Evolutionary conservation across 1,140 invertebrate genomes (phyloP).

Genomic region (Tetranychus cinnabarinus): DNA sequence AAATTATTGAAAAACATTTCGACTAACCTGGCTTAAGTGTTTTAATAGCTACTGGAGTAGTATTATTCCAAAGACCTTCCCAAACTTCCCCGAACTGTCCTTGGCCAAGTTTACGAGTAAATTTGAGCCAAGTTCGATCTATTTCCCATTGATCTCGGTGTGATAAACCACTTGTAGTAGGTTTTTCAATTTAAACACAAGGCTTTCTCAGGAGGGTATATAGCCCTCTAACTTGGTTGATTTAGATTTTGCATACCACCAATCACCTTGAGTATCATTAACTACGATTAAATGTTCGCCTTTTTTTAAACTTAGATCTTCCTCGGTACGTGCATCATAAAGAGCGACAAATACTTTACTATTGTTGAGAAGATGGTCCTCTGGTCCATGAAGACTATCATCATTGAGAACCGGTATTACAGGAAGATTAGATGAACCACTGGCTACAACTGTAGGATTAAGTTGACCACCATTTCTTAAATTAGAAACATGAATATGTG

Average conservation of each 20-base stretch:
- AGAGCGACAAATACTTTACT: slow-evolving; percentile 62
- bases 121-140: slow-evolving; percentile 75
- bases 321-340: slow-evolving; percentile 92
- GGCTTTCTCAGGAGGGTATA: slow-evolving; percentile 90
- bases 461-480: background rate
- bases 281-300: slow-evolving; percentile 94
- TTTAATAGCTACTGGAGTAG: slow-evolving; percentile 93
- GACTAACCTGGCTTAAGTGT: slow-evolving; percentile 66
- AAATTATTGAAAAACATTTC: too few relatives aligned
- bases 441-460: background rate
- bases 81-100: slow-evolving; percentile 98
- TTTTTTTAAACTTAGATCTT: slow-evolving; percentile 93
- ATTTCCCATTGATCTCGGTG: slow-evolving; percentile 98
- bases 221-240: slow-evolving; percentile 86
- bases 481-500: background rate
- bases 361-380: background rate
- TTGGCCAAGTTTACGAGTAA: slow-evolving; percentile 85
- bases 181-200: slow-evolving; percentile 93
- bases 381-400: background rate
- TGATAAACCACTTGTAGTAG: slow-evolving; percentile 82
- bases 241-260: slow-evolving; percentile 95
- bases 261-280: slow-evolving; percentile 96
- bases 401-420: background rate
- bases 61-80: slow-evolving; percentile 97
- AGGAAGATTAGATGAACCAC: background rate